These are phyloP conservation scores for Conops quadrifasciatus DNA, from an alignment of 2,888 invertebrate genomes.

Conservation along the genomic window DNA sequence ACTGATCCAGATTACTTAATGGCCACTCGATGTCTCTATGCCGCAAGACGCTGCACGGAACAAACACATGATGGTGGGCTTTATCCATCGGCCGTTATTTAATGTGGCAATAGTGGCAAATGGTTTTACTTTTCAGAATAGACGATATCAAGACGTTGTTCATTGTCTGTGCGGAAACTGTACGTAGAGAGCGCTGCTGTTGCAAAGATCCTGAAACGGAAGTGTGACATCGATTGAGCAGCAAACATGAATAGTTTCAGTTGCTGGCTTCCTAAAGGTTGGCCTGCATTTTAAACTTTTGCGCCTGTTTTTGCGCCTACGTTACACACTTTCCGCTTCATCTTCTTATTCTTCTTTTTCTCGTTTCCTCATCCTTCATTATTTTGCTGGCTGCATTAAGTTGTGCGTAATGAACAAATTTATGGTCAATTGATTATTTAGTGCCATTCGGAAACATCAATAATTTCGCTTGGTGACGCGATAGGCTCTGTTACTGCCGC, in stretches of 20 bases:
- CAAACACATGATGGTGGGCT: constrained; percentile 48
- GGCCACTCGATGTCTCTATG: constrained; percentile 17
- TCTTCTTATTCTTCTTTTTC: not conserved
- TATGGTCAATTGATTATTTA: constrained; percentile 66
- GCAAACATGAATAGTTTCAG: constrained; percentile 5
- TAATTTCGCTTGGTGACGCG: constrained; percentile 48
- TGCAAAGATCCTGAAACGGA: constrained; percentile 22
- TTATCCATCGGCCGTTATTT: constrained; percentile 50
- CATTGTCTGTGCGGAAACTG: not conserved
- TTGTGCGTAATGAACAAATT: constrained; percentile 63
- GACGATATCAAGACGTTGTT: constrained; percentile 34
- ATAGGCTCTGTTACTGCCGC: constrained; percentile 8
- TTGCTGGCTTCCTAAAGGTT: constrained; percentile 34
- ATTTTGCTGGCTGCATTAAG: constrained; percentile 33
- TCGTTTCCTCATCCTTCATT: too few relatives aligned
- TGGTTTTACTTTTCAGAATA: constrained; percentile 40
- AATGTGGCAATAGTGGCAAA: constrained; percentile 56
- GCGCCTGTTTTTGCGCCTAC: not conserved
- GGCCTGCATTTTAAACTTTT: constrained; percentile 38
- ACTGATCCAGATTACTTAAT: constrained; percentile 31
- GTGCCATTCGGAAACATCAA: constrained; percentile 65
- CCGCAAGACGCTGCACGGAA: not conserved
- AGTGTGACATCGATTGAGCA: constrained; percentile 19
- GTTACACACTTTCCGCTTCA: not conserved
- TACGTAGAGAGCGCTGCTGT: not conserved